Percentiles rank a stretch among this genome's conserved stretches.
These are phyloP conservation scores for Diplodus sargus DNA, from an alignment of 2,797 vertebrate genomes.

Conservation along the genomic window DNA sequence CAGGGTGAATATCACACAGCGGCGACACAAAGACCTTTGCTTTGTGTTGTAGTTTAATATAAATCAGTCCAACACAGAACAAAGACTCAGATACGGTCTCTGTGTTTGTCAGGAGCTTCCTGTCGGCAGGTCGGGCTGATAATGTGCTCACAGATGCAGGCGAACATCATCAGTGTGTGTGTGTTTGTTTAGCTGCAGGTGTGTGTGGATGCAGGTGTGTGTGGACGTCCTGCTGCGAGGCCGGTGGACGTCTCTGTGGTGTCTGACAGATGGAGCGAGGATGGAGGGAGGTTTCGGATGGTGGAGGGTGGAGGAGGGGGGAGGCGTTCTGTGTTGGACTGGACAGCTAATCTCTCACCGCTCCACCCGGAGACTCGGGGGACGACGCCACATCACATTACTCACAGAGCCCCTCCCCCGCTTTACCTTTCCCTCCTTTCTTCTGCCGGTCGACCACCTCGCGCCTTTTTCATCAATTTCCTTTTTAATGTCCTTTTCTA, in stretches of 20 bases:
- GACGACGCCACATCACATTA: slow-evolving; percentile 30
- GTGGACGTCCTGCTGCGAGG: slow-evolving; percentile 19
- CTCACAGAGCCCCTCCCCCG: neutral
- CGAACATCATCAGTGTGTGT: neutral
- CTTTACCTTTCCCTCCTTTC: neutral
- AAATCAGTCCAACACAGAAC: too few species aligned
- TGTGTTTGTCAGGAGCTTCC: neutral
- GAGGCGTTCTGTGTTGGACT: slow-evolving; percentile 21
- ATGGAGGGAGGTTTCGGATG: slow-evolving; percentile 25
- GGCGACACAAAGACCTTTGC: too few species aligned
- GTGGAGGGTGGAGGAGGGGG: neutral
- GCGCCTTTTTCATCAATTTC: neutral
- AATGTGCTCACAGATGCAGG: slow-evolving; percentile 14
- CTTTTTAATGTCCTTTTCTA: neutral
- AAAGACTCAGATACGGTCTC: neutral
- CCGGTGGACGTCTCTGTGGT: slow-evolving; percentile 13
- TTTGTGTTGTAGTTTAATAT: too few species aligned
- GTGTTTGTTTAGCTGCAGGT: slow-evolving; percentile 27
- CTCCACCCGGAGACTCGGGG: slow-evolving; percentile 15
- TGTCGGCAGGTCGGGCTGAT: neutral
- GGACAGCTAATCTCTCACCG: slow-evolving; percentile 54
- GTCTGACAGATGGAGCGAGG: slow-evolving; percentile 42
- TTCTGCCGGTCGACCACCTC: neutral
- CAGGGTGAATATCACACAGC: too few species aligned
- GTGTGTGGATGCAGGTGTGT: slow-evolving; percentile 27